Evolutionary conservation across 2,113 vertebrate genomes (phyloP).

Genomic region (Pithys albifrons): DNA sequence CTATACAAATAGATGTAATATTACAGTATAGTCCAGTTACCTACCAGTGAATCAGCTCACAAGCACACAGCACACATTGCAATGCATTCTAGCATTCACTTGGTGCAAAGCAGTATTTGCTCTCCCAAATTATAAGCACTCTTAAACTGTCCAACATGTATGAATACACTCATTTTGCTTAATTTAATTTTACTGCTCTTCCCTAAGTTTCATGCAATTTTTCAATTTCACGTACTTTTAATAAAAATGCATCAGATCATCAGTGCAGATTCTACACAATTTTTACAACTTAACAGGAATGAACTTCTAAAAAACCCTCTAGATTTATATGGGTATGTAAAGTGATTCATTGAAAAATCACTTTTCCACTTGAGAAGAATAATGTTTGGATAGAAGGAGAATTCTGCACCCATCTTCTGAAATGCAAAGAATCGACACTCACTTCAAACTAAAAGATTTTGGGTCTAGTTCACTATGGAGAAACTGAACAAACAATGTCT

Average conservation of each 20-base stretch:
- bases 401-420: background rate
- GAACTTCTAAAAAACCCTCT: background rate
- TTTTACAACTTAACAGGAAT: background rate
- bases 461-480: background rate
- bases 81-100: background rate
- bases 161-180: background rate
- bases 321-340: background rate
- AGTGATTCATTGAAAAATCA: background rate
- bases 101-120: background rate
- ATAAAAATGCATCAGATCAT: background rate
- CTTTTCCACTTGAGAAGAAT: background rate
- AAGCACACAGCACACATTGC: constrained; percentile 27
- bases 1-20: constrained; percentile 37
- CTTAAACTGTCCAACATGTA: constrained; percentile 41
- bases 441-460: background rate
- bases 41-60: constrained; percentile 20
- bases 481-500: background rate
- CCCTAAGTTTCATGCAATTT: background rate
- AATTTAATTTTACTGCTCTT: background rate
- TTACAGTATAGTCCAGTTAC: constrained; percentile 19
- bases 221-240: background rate
- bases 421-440: accelerated
- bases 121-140: constrained; percentile 12
- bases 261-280: background rate
- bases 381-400: background rate